phyloP scores from a whole-genome alignment of 1,140 invertebrate genomes.

The Sogatella furcifera region DNA sequence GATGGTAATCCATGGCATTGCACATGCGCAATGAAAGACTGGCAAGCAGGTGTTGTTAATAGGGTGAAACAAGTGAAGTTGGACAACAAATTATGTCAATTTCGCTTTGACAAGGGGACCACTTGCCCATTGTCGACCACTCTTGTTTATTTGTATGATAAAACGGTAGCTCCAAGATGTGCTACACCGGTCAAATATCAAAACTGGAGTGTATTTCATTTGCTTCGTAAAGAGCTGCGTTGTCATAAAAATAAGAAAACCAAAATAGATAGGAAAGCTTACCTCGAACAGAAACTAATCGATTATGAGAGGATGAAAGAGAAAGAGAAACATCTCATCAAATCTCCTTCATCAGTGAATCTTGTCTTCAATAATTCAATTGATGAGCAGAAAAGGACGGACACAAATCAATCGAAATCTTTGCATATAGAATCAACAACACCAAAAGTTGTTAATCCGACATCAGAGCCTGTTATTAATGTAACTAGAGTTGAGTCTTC shows the following conservation, averaged over 20 bases:
- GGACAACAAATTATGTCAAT: slow-evolving; percentile 31
- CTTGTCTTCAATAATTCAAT: too few species aligned
- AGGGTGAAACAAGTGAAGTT: slow-evolving; percentile 33
- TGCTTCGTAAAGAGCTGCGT: slow-evolving; percentile 35
- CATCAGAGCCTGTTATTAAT: too few species aligned
- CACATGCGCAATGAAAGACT: slow-evolving; percentile 48
- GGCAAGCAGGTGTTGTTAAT: slow-evolving; percentile 44
- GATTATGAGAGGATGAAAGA: slow-evolving; percentile 1
- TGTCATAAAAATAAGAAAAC: slow-evolving; percentile 6
- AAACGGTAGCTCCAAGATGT: slow-evolving; percentile 49
- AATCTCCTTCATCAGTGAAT: too few species aligned
- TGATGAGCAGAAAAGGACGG: too few species aligned
- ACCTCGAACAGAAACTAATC: neutral
- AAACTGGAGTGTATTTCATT: slow-evolving; percentile 49
- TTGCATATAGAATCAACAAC: too few species aligned
- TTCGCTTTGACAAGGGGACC: slow-evolving; percentile 32
- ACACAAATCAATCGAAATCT: too few species aligned
- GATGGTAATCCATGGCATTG: slow-evolving; percentile 61
- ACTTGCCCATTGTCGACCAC: slow-evolving; percentile 25
- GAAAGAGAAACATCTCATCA: neutral
- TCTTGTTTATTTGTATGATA: slow-evolving; percentile 40
- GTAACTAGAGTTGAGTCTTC: too few species aligned
- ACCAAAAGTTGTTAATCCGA: too few species aligned
- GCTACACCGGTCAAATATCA: slow-evolving; percentile 41
- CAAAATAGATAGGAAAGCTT: neutral